These are phyloP conservation scores for Sesamia inferens DNA, from an alignment of 2,888 invertebrate genomes.

Conservation along the genomic window DNA sequence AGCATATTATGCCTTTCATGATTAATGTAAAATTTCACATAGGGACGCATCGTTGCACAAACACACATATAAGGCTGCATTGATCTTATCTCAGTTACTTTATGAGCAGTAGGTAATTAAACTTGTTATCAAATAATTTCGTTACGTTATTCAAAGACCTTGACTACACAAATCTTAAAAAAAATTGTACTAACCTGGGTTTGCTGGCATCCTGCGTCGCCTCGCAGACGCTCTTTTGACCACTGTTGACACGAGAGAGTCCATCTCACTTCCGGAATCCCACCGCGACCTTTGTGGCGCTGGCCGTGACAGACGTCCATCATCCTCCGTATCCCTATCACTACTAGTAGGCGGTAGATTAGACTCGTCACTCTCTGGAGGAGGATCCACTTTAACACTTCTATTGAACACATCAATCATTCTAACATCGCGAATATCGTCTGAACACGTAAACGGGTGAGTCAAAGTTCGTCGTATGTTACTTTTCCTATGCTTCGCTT, in stretches of 20 bases:
- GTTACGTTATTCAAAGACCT: constrained; percentile 17
- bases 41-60: constrained; percentile 37
- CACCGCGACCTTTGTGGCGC: constrained; percentile 80
- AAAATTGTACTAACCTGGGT: constrained; percentile 79
- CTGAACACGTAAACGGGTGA: constrained; percentile 84
- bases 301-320: constrained; percentile 78
- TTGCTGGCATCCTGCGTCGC: constrained; percentile 88
- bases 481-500: constrained; percentile 87
- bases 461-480: constrained; percentile 88
- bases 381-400: constrained; percentile 77
- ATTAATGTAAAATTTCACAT: constrained; percentile 16
- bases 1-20: not conserved
- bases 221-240: constrained; percentile 92
- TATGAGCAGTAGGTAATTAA: constrained; percentile 29
- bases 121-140: constrained; percentile 34
- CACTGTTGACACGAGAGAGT: constrained; percentile 91
- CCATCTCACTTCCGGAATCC: constrained; percentile 89
- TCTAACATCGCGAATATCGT: constrained; percentile 80
- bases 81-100: constrained; percentile 48
- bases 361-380: constrained; percentile 86
- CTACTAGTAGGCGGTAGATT: constrained; percentile 87
- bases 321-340: constrained; percentile 88
- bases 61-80: constrained; percentile 26
- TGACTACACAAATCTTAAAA: not conserved
- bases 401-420: constrained; percentile 78